Base-by-base conservation (phyloP, 2,888 invertebrate genomes). In the Eupithecia tripunctaria region DNA sequence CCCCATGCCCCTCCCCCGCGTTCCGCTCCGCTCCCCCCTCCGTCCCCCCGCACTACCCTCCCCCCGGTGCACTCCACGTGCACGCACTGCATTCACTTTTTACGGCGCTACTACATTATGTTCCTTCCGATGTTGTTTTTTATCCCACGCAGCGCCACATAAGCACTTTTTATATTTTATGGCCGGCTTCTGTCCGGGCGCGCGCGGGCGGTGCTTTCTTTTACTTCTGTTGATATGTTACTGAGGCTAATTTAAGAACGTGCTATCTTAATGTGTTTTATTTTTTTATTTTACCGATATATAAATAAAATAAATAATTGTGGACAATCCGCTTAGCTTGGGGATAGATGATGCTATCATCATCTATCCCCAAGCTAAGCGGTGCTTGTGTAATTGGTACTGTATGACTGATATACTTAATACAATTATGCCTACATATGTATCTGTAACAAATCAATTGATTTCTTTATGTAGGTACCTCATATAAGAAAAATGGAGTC, bases 61-160 rank as follows among this genome's bases (percentile, higher is more conserved):
- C 66, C 66, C 86, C 87, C 88, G 86, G 73, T 89, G 90, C 91
- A 90, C 91, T 92, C 89, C 91, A 90, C 90, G 89, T 92, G 92
- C 92, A 93, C 91, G 91, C 91, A 91, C 89, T 91, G 93, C 93
- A 93, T 93, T 91, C 92, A 87, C 91, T 91, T 93, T 93, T 93
- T 93, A 92, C 91, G 89, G 88, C 86, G 92, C 91, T 89, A 91
- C 93, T 92, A 93, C 90, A 92, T 93, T 90, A 93, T 93, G 91
- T 93, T 92, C 88, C 90, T 92, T 89, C 89, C 90, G 89, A 88
- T 83, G 86, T 83, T 85, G 89, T 92, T 91, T 91, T 93, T 92
- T 91, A 89, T 88, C 89, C 88, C 89, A 86, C 87, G 87, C 82
- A 83, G 85, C 88, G 89, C 89, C 91, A 93, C 91, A 93, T 93